Percentiles rank a stretch among this genome's conserved stretches.
phyloP scores from a whole-genome alignment of 2,888 invertebrate species.

The Mesorhabditis belari region DNA sequence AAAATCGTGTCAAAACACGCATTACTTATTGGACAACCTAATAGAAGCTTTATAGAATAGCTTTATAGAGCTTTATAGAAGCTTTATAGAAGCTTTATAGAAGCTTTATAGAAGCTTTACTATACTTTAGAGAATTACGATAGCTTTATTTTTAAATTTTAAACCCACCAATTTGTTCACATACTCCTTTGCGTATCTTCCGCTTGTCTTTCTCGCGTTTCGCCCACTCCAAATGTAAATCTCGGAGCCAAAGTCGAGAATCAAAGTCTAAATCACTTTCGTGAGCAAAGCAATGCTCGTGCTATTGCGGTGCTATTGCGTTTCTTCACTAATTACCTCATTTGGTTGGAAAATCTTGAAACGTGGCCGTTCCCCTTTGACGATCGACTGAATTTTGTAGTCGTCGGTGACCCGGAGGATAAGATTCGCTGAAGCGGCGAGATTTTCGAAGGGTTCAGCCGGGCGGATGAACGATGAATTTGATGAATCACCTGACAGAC shows the following conservation, averaged over 20 bases:
- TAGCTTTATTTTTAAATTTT: no score
- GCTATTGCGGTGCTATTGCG: background rate
- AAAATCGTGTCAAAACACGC: no score
- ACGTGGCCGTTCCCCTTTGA: slow-evolving; percentile 14
- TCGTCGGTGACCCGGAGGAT: slow-evolving; percentile 15
- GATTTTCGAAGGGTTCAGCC: slow-evolving; percentile 8
- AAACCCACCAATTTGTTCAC: slow-evolving; percentile 31
- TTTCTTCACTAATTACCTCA: slow-evolving; percentile 6
- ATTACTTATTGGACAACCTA: no score
- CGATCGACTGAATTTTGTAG: slow-evolving; percentile 8
- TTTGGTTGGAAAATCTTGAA: slow-evolving; percentile 10
- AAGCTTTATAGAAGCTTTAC: no score
- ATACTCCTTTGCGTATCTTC: slow-evolving; percentile 30
- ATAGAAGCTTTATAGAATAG: no score
- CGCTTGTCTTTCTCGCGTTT: slow-evolving; percentile 23
- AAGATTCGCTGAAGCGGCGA: slow-evolving; percentile 7
- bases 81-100: no score
- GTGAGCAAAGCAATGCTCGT: background rate
- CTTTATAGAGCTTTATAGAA: no score
- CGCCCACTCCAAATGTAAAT: slow-evolving; percentile 44
- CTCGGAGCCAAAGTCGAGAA: slow-evolving; percentile 46
- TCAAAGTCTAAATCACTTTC: slow-evolving; percentile 23
- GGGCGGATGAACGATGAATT: background rate
- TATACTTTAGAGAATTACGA: no score
- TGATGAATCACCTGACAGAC: background rate